These are phyloP conservation scores for Steatocranus sp. DNA, from an alignment of 2,797 vertebrate genomes.

Conservation along the genomic window DNA sequence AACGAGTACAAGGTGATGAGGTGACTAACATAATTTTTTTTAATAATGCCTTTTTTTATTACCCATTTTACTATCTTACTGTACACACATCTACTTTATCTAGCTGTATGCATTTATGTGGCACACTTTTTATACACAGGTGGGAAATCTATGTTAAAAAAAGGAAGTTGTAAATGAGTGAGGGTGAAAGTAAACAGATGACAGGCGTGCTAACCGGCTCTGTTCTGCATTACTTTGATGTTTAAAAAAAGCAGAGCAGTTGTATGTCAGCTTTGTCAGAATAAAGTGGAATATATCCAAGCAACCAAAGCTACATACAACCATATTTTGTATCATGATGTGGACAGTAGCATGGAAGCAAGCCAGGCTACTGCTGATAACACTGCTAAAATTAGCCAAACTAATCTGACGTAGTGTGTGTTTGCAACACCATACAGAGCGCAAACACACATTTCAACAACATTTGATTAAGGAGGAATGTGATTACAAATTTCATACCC, in stretches of 20 bases:
- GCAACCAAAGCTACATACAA: neutral
- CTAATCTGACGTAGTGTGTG: neutral
- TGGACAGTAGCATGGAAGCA: neutral
- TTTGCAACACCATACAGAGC: neutral
- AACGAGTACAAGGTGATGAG: neutral
- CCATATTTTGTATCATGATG: neutral
- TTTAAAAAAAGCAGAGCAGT: neutral
- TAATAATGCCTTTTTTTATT: neutral
- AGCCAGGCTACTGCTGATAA: neutral
- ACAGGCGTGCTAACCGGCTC: neutral
- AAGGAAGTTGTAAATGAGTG: neutral
- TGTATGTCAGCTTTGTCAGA: neutral
- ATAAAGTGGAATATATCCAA: neutral
- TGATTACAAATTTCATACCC: neutral
- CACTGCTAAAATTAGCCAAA: neutral
- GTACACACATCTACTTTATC: neutral
- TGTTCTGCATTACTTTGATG: neutral
- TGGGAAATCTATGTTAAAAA: neutral
- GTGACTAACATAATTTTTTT: neutral
- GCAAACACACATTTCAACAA: neutral
- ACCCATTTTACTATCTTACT: neutral
- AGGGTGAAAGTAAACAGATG: accelerated
- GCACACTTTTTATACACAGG: neutral
- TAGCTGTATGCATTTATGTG: neutral
- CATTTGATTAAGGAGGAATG: accelerated